phyloP scores from a whole-genome alignment of 2,113 vertebrate species.

The Arothron firmamentum region DNA sequence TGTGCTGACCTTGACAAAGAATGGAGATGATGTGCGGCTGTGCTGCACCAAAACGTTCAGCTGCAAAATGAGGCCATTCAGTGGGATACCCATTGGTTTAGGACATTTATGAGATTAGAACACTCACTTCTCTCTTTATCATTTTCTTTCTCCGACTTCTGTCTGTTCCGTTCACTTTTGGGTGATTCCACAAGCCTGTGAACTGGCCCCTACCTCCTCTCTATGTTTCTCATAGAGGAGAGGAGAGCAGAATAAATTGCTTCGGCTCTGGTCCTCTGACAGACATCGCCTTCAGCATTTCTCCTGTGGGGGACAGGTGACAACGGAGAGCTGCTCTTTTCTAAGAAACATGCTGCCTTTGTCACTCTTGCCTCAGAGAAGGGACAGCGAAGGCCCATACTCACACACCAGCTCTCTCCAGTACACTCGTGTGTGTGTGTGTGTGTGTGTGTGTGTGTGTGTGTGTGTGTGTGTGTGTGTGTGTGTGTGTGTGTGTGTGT shows the following conservation, averaged over 20 bases:
- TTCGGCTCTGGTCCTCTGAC: conserved; percentile 44
- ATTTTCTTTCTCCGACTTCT: conserved; percentile 23
- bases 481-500: neutral
- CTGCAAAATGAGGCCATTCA: conserved; percentile 16
- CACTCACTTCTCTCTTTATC: conserved; percentile 19
- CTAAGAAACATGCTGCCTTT: conserved; percentile 28
- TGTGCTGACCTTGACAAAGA: conserved; percentile 49
- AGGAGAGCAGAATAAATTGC: conserved; percentile 43
- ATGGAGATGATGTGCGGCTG: conserved; percentile 25
- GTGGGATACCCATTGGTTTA: conserved; percentile 1
- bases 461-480: too few species aligned
- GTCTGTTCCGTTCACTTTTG: conserved; percentile 29
- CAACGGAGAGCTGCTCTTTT: conserved; percentile 41
- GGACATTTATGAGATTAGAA: too few species aligned
- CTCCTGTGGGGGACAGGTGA: conserved; percentile 42
- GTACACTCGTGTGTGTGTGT: too few species aligned
- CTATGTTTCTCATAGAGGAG: conserved; percentile 30
- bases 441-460: too few species aligned
- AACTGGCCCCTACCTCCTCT: conserved; percentile 39
- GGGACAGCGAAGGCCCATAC: conserved; percentile 1
- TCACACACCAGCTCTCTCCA: too few species aligned
- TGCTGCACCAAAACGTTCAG: conserved; percentile 14
- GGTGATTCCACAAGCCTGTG: conserved; percentile 42
- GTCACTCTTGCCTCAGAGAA: conserved; percentile 17
- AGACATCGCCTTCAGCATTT: conserved; percentile 38